Percentiles rank a stretch among this genome's conserved stretches.
Conservation (phyloP, 2,797 vertebrate species). For the Bucorvus abyssinicus region DNA sequence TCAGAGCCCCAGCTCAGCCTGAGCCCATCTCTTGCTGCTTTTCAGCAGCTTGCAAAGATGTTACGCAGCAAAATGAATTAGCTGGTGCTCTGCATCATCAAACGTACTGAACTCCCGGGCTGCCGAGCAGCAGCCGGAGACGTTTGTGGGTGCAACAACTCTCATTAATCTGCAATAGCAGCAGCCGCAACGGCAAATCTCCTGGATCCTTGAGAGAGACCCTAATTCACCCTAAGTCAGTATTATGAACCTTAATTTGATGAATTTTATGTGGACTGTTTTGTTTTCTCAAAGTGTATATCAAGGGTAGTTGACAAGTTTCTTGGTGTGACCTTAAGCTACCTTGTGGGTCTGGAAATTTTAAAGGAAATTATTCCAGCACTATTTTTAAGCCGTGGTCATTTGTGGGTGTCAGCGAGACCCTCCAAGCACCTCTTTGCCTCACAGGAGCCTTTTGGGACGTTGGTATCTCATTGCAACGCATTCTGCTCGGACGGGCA, state of each 20-base stretch:
- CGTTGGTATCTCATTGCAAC: background rate
- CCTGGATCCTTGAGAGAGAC: background rate
- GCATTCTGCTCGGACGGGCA: background rate
- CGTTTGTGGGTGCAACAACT: background rate
- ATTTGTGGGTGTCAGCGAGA: background rate
- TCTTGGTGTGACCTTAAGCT: background rate
- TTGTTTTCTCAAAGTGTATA: background rate
- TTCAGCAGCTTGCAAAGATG: background rate
- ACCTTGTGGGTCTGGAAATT: background rate
- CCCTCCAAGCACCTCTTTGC: background rate
- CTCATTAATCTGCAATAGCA: background rate
- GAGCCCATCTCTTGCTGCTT: background rate
- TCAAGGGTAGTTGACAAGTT: background rate
- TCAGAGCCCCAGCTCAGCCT: background rate
- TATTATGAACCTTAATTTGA: background rate
- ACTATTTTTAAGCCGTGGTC: background rate
- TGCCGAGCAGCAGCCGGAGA: background rate
- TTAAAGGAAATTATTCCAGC: background rate
- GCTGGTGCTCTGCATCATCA: background rate
- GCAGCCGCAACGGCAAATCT: background rate
- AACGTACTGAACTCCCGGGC: background rate
- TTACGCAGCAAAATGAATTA: background rate
- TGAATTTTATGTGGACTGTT: rapidly evolving
- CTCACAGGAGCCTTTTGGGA: background rate
- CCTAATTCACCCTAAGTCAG: background rate